Evolutionary conservation across 2,113 vertebrate species (phyloP).

Genomic region (Coreoperca whiteheadi): DNA sequence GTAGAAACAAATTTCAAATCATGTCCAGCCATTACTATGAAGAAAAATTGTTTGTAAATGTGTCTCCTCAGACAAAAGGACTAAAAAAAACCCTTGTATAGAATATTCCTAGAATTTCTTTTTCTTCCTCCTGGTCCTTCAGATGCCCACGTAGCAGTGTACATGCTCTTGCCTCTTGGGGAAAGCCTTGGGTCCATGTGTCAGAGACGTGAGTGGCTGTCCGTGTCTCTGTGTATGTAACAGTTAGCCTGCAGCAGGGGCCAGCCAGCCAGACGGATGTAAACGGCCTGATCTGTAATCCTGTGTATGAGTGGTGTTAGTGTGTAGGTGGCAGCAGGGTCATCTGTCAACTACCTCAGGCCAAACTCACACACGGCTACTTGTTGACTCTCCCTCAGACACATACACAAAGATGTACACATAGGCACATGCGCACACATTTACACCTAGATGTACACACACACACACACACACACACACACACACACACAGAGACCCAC

Average conservation of each 20-base stretch:
- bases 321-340: conserved; percentile 73
- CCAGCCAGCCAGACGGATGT: conserved; percentile 66
- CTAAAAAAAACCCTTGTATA: background rate
- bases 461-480: conserved; percentile 27
- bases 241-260: conserved; percentile 64
- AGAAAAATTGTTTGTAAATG: background rate
- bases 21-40: background rate
- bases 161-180: conserved; percentile 12
- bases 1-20: background rate
- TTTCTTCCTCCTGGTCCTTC: background rate
- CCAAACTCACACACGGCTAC: conserved; percentile 56
- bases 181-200: conserved; percentile 30
- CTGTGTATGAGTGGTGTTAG: conserved; percentile 64
- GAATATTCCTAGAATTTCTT: conserved; percentile 10
- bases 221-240: conserved; percentile 60
- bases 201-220: conserved; percentile 45
- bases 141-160: background rate
- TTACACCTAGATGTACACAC: conserved; percentile 33
- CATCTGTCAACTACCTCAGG: conserved; percentile 73
- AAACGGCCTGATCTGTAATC: conserved; percentile 73
- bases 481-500: conserved; percentile 20
- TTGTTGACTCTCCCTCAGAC: conserved; percentile 63
- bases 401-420: conserved; percentile 50
- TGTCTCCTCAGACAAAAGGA: background rate
- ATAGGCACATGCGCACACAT: conserved; percentile 15